Conservation (phyloP, 2,113 vertebrate genomes). For the Eudyptes chrysolophus region DNA sequence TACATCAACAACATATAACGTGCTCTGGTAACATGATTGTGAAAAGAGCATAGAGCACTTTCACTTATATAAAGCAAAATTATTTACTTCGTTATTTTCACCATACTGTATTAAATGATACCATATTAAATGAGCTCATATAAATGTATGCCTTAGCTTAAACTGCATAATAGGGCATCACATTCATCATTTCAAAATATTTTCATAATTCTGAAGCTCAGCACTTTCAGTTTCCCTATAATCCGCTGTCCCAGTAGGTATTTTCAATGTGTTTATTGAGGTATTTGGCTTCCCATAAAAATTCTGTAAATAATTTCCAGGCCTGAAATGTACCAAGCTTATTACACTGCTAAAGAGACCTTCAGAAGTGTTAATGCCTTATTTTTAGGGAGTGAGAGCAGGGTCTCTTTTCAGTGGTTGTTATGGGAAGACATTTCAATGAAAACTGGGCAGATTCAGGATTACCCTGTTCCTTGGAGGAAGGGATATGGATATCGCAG, state of each 20-base stretch:
- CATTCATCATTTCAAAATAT: neutral
- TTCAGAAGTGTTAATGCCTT: neutral
- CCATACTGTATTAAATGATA: neutral
- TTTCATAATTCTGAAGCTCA: neutral
- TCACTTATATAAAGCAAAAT: neutral
- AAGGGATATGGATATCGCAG: neutral
- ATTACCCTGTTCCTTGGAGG: neutral
- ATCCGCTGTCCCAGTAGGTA: neutral
- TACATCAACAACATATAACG: neutral
- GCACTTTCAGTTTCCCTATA: neutral
- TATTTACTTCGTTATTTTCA: neutral
- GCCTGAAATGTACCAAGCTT: neutral
- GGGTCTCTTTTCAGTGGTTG: neutral
- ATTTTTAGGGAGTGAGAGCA: neutral
- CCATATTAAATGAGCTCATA: neutral
- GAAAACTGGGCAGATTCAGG: neutral
- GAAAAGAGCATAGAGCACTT: neutral
- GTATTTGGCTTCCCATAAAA: conserved; percentile 7
- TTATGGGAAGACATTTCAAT: neutral
- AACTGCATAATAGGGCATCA: neutral
- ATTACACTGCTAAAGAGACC: neutral
- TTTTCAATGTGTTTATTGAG: neutral
- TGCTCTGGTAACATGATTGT: neutral
- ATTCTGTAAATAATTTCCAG: neutral
- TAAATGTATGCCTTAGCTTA: neutral